Evolutionary conservation across 2,797 vertebrate genomes (phyloP), one percentile per base, ranked within the genome.

Genomic region (Cynodonichthys magdalenae): DNA sequence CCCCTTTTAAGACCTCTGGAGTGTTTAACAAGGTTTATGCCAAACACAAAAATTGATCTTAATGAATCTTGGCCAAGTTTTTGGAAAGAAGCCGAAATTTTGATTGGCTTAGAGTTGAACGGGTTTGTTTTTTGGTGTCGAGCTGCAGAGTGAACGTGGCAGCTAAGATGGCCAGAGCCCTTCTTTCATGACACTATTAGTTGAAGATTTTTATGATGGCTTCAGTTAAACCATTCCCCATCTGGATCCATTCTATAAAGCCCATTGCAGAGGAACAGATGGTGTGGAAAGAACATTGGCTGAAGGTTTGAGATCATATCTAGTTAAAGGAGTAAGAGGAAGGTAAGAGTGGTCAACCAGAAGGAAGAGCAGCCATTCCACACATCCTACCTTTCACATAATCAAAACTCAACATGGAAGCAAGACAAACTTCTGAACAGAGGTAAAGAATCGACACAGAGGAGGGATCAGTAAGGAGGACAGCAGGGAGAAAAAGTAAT

Each of bases 21-120:
- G 81, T 87, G 83, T 87, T 89, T 85, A 89, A 90, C 80, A 85
- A 82, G 89, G 80, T 89, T 85, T 79, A 81, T 36, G 60, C 20
- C 71, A 84, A 83, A 89, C 81, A 71, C 69, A 74, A 67, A 69
- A 64, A 76, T 87, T 79, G 77, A 85, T 83, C 75, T 83, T 77
- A 77, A 73, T 75, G 74, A 71, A 86, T 84, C 63, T 51, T 46
- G 47, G 51, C 41, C 29, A 4, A 0, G 24, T 55, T 76, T 76
- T 70, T 53, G 15, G 52, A 74, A 82, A 74, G 59, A 28, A 53
- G 47, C 59, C 68, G 67, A 73, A 82, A 77, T 77, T 66, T 62
- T 63, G 44, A 73, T 73, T 63, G 69, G 69, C 66, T 87, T 66
- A 64, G 34, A 74, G 64, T 69, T 57, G 57, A 69, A 78, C 47